These are phyloP conservation scores for Lycaena phlaeas DNA, from an alignment of 2,888 invertebrate genomes.

Conservation along the genomic window DNA sequence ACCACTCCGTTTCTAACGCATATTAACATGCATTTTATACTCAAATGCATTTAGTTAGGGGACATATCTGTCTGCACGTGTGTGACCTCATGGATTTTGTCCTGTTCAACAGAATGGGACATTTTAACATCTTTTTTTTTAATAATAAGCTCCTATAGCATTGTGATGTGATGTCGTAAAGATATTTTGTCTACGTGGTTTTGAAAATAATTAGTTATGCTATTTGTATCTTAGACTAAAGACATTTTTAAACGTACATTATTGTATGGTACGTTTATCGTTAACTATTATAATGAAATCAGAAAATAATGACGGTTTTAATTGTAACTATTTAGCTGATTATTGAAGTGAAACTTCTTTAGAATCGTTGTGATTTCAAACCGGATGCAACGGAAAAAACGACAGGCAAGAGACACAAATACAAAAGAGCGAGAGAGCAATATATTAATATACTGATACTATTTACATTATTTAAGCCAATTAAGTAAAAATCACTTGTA, in stretches of 20 bases:
- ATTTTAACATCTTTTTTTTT: slow-evolving; percentile 56
- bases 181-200: slow-evolving; percentile 25
- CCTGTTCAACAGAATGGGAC: slow-evolving; percentile 38
- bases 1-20: slow-evolving; percentile 18
- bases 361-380: no score
- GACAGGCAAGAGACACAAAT: no score
- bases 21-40: slow-evolving; percentile 23
- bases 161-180: slow-evolving; percentile 38
- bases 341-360: no score
- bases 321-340: no score
- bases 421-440: no score
- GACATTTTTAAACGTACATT: not conserved
- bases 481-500: no score
- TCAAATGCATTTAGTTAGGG: slow-evolving; percentile 22
- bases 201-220: slow-evolving; percentile 9
- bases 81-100: slow-evolving; percentile 17
- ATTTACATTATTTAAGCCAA: no score
- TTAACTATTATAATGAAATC: not conserved
- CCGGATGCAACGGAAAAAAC: no score
- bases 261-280: no score
- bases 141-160: slow-evolving; percentile 60
- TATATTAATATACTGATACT: no score
- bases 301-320: no score
- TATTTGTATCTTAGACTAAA: not conserved
- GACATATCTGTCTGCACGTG: slow-evolving; percentile 19